These are phyloP conservation scores for Vulpes vulpes DNA, from an alignment of 2,113 vertebrate species.

Conservation along the genomic window DNA sequence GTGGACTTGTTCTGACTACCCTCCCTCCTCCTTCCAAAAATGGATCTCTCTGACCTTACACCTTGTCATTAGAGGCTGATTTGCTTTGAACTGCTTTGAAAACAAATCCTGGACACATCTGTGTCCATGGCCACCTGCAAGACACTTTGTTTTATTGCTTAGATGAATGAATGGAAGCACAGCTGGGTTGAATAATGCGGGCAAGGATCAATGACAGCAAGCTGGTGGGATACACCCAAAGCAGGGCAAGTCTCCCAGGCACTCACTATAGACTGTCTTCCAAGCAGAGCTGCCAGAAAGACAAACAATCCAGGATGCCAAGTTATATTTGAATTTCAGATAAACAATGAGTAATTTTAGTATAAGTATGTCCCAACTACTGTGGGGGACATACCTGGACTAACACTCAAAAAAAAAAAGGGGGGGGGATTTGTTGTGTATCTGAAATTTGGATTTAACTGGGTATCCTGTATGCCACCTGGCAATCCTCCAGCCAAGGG, in stretches of 20 bases:
- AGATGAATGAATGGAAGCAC: not conserved
- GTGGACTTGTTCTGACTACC: not conserved
- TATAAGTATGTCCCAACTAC: not conserved
- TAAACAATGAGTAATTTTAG: not conserved
- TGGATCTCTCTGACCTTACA: not conserved
- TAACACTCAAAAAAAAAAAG: not conserved
- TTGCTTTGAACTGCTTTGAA: not conserved
- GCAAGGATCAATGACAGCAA: not conserved
- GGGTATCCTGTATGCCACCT: too few species aligned
- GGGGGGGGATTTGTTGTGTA: rapidly evolving
- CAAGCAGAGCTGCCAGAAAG: not conserved
- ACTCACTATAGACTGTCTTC: rapidly evolving
- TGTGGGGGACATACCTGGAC: too few species aligned
- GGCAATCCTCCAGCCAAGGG: too few species aligned
- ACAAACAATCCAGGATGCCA: not conserved
- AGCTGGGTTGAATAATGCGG: rapidly evolving
- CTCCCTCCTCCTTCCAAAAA: not conserved
- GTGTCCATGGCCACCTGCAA: not conserved
- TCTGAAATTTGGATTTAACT: not conserved
- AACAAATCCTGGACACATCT: not conserved
- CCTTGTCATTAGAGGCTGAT: not conserved
- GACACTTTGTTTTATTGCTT: not conserved
- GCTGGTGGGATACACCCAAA: rapidly evolving
- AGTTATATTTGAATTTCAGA: not conserved
- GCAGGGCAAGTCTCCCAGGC: too few species aligned